Evolutionary conservation across 1,140 invertebrate species (phyloP), one percentile per base, ranked within the genome.

Genomic region (Brachionus rubens): DNA sequence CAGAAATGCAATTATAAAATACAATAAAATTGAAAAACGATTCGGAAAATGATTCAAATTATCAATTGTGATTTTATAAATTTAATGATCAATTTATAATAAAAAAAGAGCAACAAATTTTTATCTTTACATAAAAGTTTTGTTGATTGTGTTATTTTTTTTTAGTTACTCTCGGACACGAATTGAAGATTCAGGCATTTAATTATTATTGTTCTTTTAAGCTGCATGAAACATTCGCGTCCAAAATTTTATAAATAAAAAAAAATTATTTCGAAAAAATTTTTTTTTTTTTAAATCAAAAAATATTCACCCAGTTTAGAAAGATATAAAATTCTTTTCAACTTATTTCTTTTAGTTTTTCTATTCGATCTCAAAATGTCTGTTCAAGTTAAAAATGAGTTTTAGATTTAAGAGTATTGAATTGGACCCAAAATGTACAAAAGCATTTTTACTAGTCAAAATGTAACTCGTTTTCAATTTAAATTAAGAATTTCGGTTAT

Each of bases 11-110:
- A 50, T 72, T 6, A 40, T 72, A 26, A 3, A 28, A 41, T 72
- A 72, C 24, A 72, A 72, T 16, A 72, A 54, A 72, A 72, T 72
- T 33, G 68, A 72, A 54, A 72, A 72, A 54, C 10, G 68, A 72
- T 72, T 72, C 46, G 68, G 68, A 65, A 65, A 65, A 65, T 65
- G 30, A 26, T 24, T 28, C n/a, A 46, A 43, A 24, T 43, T 43
- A 9, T 26, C 28, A 62, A 40, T 21, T n/a, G 19, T 16, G 19
- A 50, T 16, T 16, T 50, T 14, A 1, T 5, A 16, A 16, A 16
- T 50, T 2, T 16, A 16, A 16, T 7, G 1, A n/a, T 54, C 26
- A 24, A n/a, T 43, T 65, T 65, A 19, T 33, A 62, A 40, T 36
- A 62, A 62, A 62, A 36, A 36, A 36, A 36, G 9, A 36, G 33